Percentiles rank a stretch among this genome's conserved stretches.
Conservation (phyloP, 2,113 vertebrate genomes). For the Coptodon bakossiorum region DNA sequence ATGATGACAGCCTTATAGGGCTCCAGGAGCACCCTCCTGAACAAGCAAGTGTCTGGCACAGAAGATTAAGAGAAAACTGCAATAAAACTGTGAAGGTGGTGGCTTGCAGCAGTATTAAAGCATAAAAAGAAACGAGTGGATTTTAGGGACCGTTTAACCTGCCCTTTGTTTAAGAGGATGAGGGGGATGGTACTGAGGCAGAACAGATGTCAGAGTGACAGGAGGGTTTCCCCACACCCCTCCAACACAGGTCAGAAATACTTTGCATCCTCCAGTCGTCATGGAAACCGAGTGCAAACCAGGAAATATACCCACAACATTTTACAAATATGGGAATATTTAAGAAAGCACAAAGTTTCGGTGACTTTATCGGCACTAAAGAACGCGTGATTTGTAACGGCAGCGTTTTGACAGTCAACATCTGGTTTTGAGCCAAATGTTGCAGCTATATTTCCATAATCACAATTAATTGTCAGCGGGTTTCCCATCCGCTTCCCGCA, state of each 20-base stretch:
- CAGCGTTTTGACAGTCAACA: background rate
- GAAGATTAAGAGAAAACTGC: background rate
- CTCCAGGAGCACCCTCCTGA: background rate
- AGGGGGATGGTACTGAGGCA: slow-evolving; percentile 3
- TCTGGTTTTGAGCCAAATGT: background rate
- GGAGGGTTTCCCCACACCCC: slow-evolving; percentile 50
- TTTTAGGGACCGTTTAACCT: background rate
- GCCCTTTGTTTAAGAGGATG: background rate
- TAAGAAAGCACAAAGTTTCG: background rate
- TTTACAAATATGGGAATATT: background rate
- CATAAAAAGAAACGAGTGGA: background rate
- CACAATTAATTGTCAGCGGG: background rate
- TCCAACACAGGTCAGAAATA: background rate
- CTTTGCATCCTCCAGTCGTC: slow-evolving; percentile 32
- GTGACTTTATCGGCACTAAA: background rate
- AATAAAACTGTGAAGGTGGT: background rate
- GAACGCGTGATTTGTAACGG: background rate
- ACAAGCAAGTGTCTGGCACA: background rate
- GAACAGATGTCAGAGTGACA: slow-evolving; percentile 48
- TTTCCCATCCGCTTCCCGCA: slow-evolving; percentile 26
- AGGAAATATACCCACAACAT: background rate
- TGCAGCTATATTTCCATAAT: background rate
- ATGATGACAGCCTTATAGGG: background rate
- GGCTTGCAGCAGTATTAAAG: background rate
- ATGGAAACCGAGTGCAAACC: slow-evolving; percentile 43